These are phyloP conservation scores for Hofmannophila pseudospretella DNA, from an alignment of 2,888 invertebrate species.

Conservation along the genomic window DNA sequence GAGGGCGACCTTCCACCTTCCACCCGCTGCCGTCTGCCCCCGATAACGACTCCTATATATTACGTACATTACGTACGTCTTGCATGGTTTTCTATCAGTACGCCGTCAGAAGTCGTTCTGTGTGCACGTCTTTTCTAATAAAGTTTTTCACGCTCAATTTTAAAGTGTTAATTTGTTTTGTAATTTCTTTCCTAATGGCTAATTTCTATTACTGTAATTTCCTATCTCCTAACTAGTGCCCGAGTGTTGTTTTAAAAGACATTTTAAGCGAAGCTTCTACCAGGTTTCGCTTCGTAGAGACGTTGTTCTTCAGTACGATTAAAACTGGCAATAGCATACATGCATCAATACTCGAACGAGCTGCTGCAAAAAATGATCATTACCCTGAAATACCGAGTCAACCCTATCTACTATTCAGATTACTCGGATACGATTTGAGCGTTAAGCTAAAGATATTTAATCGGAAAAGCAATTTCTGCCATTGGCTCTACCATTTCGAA, in stretches of 20 bases:
- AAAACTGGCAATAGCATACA: slow-evolving; percentile 53
- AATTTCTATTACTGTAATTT: slow-evolving; percentile 64
- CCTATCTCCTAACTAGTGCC: slow-evolving; percentile 55
- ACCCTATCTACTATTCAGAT: slow-evolving; percentile 83
- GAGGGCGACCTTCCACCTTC: slow-evolving; percentile 45
- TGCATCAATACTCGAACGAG: slow-evolving; percentile 58
- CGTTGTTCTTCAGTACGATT: slow-evolving; percentile 40
- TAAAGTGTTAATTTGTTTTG: slow-evolving; percentile 17
- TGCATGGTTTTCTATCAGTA: slow-evolving; percentile 33
- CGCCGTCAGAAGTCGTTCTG: slow-evolving; percentile 20
- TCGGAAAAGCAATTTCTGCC: slow-evolving; percentile 46
- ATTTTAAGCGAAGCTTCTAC: slow-evolving; percentile 10
- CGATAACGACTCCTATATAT: slow-evolving; percentile 65
- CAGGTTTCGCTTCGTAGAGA: slow-evolving; percentile 10
- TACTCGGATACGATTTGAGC: slow-evolving; percentile 81
- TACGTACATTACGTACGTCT: slow-evolving; percentile 32
- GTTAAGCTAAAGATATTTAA: slow-evolving; percentile 43
- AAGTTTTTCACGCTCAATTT: slow-evolving; percentile 1
- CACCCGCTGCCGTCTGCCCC: slow-evolving; percentile 41
- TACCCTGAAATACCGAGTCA: slow-evolving; percentile 73
- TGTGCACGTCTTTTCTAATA: slow-evolving; percentile 26
- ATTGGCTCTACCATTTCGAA: slow-evolving; percentile 72
- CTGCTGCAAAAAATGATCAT: slow-evolving; percentile 72
- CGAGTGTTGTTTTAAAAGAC: slow-evolving; percentile 29
- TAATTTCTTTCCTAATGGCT: slow-evolving; percentile 53